These are phyloP conservation scores for Chondrosia reniformis DNA, from an alignment of 37 sponge, comb jelly and placozoan genomes.

Conservation along the genomic window DNA sequence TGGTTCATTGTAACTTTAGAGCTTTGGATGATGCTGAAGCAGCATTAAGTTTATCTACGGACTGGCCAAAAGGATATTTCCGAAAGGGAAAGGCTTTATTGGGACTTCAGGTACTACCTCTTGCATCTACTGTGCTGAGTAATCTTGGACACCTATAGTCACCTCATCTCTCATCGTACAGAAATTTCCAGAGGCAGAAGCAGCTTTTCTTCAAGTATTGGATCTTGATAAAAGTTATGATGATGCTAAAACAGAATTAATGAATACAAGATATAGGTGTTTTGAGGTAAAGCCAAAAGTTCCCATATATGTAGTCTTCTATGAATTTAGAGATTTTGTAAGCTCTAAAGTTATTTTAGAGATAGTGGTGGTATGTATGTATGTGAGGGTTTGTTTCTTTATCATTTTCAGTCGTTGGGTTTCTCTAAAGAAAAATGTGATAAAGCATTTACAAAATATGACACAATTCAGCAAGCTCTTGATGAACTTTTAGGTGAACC, in stretches of 20 bases:
- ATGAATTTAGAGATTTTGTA: too few relatives aligned
- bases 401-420: neutral
- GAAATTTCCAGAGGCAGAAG: constrained; percentile 55
- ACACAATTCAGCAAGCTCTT: neutral
- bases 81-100: constrained; percentile 67
- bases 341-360: too few relatives aligned
- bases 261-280: constrained; percentile 7
- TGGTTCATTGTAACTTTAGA: constrained; percentile 12
- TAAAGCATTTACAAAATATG: neutral
- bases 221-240: constrained; percentile 36
- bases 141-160: neutral
- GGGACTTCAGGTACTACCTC: constrained; percentile 44
- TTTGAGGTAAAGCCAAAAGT: constrained; percentile 39
- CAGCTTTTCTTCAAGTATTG: constrained; percentile 28
- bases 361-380: too few relatives aligned
- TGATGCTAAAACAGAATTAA: constrained; percentile 50
- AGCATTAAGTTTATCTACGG: constrained; percentile 42
- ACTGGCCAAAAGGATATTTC: constrained; percentile 88
- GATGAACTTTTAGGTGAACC: neutral
- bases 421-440: neutral
- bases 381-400: neutral
- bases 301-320: too few relatives aligned
- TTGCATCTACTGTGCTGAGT: neutral
- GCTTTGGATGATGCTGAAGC: constrained; percentile 74
- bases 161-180: neutral